Evolutionary conservation across 2,888 invertebrate species (phyloP).

Genomic region (Laspeyria flexula): DNA sequence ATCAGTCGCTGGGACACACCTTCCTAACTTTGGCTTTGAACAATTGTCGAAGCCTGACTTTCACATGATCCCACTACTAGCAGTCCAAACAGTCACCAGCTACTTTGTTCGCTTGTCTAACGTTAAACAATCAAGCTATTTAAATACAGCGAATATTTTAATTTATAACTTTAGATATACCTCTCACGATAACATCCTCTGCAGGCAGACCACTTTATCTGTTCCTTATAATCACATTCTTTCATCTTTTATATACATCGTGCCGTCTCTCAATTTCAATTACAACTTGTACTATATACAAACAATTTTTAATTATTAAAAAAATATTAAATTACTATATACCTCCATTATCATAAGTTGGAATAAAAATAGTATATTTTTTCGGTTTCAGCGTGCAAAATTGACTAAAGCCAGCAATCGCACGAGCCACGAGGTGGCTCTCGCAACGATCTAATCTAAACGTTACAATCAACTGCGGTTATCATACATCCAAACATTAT

Average conservation of each 20-base stretch:
- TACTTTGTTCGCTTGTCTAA: conserved; percentile 74
- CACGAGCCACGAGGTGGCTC: conserved; percentile 61
- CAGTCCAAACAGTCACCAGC: conserved; percentile 55
- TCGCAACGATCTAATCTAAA: conserved; percentile 68
- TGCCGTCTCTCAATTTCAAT: conserved; percentile 74
- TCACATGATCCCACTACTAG: conserved; percentile 48
- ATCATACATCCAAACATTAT: conserved; percentile 62
- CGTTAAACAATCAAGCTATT: conserved; percentile 75
- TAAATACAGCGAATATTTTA: conserved; percentile 79
- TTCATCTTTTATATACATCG: conserved; percentile 79
- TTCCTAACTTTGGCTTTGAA: conserved; percentile 55
- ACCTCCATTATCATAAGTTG: conserved; percentile 81
- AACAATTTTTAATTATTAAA: conserved; percentile 76
- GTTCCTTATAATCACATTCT: conserved; percentile 66
- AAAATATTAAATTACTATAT: conserved; percentile 82
- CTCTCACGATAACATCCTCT: conserved; percentile 53
- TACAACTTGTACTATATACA: conserved; percentile 86
- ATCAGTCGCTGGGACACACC: conserved; percentile 58
- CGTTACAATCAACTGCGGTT: conserved; percentile 58
- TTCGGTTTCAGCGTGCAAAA: conserved; percentile 78
- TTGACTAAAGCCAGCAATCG: conserved; percentile 78
- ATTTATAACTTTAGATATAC: conserved; percentile 66
- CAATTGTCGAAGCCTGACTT: conserved; percentile 57
- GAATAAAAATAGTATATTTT: conserved; percentile 79
- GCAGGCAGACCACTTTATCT: conserved; percentile 59